Percentiles rank a stretch among this genome's conserved stretches.
Conservation (phyloP, 2,888 invertebrate genomes). For the Carabus problematicus region DNA sequence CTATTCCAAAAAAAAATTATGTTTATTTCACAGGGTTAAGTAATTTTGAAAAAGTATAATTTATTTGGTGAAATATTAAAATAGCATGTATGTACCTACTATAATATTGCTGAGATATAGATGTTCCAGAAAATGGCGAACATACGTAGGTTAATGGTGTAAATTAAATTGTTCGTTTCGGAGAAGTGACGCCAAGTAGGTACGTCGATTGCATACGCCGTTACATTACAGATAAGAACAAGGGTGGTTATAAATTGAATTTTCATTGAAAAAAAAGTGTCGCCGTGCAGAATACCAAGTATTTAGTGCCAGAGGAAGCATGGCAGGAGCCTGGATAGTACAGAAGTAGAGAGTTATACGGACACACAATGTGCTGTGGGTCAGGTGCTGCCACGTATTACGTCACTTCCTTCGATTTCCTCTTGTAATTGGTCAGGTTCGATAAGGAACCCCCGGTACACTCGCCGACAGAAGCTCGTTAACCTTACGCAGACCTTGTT, state of each 20-base stretch:
- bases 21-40: too few relatives aligned
- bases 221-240: conserved; percentile 34
- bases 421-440: conserved; percentile 43
- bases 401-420: conserved; percentile 43
- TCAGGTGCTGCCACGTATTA: conserved; percentile 42
- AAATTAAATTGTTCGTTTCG: conserved; percentile 5
- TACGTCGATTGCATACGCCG: background rate
- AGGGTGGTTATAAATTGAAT: conserved; percentile 40
- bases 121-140: background rate
- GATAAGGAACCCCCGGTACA: conserved; percentile 41
- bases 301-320: background rate
- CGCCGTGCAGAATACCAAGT: conserved; percentile 33
- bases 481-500: conserved; percentile 29
- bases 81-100: background rate
- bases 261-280: conserved; percentile 36
- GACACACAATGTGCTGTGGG: conserved; percentile 21
- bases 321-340: too few relatives aligned
- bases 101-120: background rate
- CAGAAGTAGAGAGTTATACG: too few relatives aligned
- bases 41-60: too few relatives aligned
- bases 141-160: background rate
- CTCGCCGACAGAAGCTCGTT: conserved; percentile 34
- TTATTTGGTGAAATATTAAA: too few relatives aligned
- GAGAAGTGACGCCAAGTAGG: too few relatives aligned
- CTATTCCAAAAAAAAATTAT: background rate